These are phyloP conservation scores for Recurvirostra avosetta DNA, from an alignment of 2,113 vertebrate species.

Conservation along the genomic window DNA sequence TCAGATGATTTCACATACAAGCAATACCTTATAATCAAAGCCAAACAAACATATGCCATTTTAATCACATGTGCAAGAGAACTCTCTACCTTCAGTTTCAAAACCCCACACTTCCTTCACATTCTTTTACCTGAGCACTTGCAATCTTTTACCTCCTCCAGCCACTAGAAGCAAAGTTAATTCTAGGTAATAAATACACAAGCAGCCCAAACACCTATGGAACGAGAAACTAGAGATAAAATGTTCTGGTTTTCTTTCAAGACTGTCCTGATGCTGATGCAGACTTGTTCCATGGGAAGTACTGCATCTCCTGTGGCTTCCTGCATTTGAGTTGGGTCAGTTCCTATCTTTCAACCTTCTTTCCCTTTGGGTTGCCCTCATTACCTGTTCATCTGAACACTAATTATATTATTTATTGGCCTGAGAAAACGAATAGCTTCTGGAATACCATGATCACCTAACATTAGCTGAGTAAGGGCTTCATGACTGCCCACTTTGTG, in stretches of 20 bases:
- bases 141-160: not conserved
- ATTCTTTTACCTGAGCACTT: not conserved
- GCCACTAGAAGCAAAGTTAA: not conserved
- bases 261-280: not conserved
- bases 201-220: not conserved
- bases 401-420: not conserved
- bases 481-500: not conserved
- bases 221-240: not conserved
- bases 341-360: not conserved
- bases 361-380: not conserved
- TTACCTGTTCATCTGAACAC: not conserved
- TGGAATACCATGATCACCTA: not conserved
- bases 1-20: not conserved
- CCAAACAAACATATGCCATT: not conserved
- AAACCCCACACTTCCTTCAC: not conserved
- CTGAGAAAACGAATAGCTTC: not conserved
- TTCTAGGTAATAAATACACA: not conserved
- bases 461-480: not conserved
- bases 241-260: not conserved
- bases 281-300: not conserved
- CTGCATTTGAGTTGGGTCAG: not conserved
- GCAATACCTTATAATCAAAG: not conserved
- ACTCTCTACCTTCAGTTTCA: not conserved
- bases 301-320: not conserved
- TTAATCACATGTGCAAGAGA: not conserved